Conservation (phyloP, 2,113 vertebrate genomes). For the Stercorarius parasiticus region DNA sequence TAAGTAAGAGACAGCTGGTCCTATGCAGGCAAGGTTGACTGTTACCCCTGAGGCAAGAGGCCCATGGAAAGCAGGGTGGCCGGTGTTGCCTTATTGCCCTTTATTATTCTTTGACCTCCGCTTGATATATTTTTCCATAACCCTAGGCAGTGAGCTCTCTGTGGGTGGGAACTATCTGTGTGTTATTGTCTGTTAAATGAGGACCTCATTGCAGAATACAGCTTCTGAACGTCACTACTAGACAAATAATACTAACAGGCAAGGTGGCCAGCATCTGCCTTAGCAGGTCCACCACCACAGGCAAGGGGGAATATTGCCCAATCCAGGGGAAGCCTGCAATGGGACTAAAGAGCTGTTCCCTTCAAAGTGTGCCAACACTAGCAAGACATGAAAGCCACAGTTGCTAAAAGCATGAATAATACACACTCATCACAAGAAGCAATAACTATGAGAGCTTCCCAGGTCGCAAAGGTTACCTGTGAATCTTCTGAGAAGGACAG, state of each 20-base stretch:
- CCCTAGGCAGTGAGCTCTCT: slow-evolving; percentile 12
- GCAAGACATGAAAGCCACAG: background rate
- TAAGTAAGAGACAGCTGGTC: slow-evolving; percentile 24
- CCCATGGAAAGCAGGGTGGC: slow-evolving; percentile 16
- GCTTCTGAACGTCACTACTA: background rate
- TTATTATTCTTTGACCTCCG: slow-evolving; percentile 27
- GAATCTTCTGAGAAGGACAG: background rate
- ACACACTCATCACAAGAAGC: background rate
- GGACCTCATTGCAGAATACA: background rate
- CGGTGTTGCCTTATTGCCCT: slow-evolving; percentile 21
- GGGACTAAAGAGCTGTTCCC: background rate
- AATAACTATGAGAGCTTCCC: background rate
- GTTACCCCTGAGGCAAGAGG: slow-evolving; percentile 30
- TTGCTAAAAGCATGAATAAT: background rate
- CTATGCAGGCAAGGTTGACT: slow-evolving; percentile 31
- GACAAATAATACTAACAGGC: background rate
- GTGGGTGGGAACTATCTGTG: slow-evolving; percentile 33
- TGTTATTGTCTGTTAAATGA: slow-evolving; percentile 4
- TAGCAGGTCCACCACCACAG: background rate
- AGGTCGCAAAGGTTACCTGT: background rate
- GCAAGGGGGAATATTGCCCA: background rate
- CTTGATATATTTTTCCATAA: slow-evolving; percentile 60
- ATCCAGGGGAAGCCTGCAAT: background rate
- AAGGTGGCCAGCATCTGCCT: background rate
- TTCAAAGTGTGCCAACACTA: background rate